Conservation (phyloP, 2,797 vertebrate species). For the Sebastes cheni region DNA sequence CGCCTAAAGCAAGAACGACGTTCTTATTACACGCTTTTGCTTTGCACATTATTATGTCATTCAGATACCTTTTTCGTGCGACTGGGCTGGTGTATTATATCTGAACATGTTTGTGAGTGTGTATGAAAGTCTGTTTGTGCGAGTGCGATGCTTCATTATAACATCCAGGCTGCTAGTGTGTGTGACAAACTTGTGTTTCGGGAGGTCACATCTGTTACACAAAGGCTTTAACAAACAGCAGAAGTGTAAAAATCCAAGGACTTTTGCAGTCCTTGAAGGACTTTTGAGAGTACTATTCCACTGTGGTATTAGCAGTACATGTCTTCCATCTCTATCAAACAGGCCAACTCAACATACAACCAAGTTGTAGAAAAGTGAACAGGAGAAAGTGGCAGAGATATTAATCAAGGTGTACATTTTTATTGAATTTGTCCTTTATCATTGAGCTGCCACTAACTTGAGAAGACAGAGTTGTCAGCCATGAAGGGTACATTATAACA, state of each 20-base stretch:
- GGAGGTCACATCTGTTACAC: neutral
- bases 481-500: conserved; percentile 36
- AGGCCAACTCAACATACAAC: neutral
- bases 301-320: neutral
- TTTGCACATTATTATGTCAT: too few relatives aligned
- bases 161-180: neutral
- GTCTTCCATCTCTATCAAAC: neutral
- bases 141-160: neutral
- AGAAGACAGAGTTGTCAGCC: conserved; percentile 21
- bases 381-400: conserved; percentile 25
- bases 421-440: conserved; percentile 52
- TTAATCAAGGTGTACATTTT: conserved; percentile 51
- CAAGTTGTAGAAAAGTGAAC: neutral
- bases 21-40: too few relatives aligned
- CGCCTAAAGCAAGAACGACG: too few relatives aligned
- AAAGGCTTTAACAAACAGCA: neutral
- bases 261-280: neutral
- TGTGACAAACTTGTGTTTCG: neutral
- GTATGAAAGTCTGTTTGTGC: neutral
- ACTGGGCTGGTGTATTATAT: too few relatives aligned
- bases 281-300: neutral
- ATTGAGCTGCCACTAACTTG: conserved; percentile 12
- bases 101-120: neutral
- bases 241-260: neutral
- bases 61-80: too few relatives aligned